Percentiles rank a stretch among this genome's conserved stretches.
These are phyloP conservation scores for Pheosia tremula DNA, from an alignment of 2,888 invertebrate genomes.

Conservation along the genomic window DNA sequence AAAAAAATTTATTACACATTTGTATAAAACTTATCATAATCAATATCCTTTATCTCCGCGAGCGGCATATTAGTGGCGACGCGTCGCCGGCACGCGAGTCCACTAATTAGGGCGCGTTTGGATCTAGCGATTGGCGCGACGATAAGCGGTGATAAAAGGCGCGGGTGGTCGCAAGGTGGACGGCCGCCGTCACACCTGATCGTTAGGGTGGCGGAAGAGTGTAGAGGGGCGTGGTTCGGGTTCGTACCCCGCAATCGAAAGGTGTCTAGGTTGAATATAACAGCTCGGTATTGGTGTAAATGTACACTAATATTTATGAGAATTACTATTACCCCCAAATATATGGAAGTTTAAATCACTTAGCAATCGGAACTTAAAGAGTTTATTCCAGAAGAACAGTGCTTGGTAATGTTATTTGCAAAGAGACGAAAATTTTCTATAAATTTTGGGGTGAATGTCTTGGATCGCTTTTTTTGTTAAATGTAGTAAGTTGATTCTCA, in stretches of 20 bases:
- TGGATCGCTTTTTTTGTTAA: too few relatives aligned
- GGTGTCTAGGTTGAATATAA: neutral
- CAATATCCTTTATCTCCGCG: neutral
- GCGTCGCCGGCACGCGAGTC: conserved; percentile 53
- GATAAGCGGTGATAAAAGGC: conserved; percentile 49
- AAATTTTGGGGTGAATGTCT: too few relatives aligned
- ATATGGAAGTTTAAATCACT: too few relatives aligned
- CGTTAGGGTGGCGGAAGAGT: neutral
- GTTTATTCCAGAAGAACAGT: too few relatives aligned
- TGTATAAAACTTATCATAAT: too few relatives aligned
- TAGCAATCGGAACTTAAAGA: too few relatives aligned
- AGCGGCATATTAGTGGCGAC: conserved; percentile 48
- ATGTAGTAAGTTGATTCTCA: too few relatives aligned
- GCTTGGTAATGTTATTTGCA: too few relatives aligned
- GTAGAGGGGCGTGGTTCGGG: neutral
- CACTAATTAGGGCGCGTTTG: conserved; percentile 68
- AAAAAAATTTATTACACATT: too few relatives aligned
- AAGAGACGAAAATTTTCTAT: too few relatives aligned
- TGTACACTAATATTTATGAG: too few relatives aligned
- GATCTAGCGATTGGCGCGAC: conserved; percentile 56
- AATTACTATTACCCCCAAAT: too few relatives aligned
- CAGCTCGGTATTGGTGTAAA: neutral
- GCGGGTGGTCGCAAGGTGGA: conserved; percentile 48
- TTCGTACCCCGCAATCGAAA: neutral
- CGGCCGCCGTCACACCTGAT: conserved; percentile 7